These are phyloP conservation scores for Zapornia atra DNA, from an alignment of 2,113 vertebrate species.

Conservation along the genomic window DNA sequence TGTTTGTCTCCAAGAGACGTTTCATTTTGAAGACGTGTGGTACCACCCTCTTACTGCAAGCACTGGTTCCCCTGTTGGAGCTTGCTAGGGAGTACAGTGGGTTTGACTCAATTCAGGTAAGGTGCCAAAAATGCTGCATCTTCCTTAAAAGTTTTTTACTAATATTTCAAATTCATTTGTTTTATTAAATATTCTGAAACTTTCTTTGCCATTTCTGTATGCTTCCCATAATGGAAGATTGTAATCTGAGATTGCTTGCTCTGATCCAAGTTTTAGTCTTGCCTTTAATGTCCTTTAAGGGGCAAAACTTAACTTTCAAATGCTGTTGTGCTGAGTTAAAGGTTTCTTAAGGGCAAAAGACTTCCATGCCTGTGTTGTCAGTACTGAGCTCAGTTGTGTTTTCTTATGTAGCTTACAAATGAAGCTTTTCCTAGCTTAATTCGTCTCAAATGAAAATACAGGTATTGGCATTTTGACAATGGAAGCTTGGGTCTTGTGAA, in stretches of 20 bases:
- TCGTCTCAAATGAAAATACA: neutral
- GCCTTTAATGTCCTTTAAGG: neutral
- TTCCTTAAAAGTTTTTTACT: neutral
- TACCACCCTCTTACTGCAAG: slow-evolving; percentile 99
- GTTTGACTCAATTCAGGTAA: slow-evolving; percentile 96
- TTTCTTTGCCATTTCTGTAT: neutral
- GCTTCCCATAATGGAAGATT: neutral
- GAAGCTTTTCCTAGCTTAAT: too few species aligned
- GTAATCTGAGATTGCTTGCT: neutral
- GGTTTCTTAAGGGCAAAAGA: neutral
- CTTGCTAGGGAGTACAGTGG: slow-evolving; percentile 97
- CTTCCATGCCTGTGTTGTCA: neutral
- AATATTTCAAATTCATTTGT: neutral
- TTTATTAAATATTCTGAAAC: neutral
- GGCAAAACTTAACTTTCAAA: neutral
- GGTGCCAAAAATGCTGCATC: neutral
- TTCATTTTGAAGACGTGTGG: slow-evolving; percentile 99
- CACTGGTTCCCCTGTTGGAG: slow-evolving; percentile 99
- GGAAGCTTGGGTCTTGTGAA: neutral
- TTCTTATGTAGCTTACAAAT: neutral
- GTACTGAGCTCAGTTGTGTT: neutral
- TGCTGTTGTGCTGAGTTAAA: neutral
- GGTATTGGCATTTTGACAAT: neutral
- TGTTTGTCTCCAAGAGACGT: slow-evolving; percentile 99
- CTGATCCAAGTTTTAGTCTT: neutral